Evolutionary conservation across 2,113 vertebrate species (phyloP).

Genomic region (Alethe castanea): DNA sequence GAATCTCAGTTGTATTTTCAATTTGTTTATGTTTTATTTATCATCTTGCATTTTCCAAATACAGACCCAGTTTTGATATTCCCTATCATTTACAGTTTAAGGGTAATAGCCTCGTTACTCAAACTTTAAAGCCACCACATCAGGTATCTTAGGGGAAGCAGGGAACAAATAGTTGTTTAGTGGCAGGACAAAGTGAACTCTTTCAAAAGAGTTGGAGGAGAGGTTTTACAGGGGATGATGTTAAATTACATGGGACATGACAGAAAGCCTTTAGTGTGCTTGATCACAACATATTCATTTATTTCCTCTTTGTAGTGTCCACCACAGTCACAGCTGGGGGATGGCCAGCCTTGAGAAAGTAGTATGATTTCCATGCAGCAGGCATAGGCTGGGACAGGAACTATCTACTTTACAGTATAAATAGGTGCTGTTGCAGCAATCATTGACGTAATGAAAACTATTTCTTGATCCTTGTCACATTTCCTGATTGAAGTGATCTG

Average conservation of each 20-base stretch:
- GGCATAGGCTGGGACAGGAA: not conserved
- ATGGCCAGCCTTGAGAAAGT: not conserved
- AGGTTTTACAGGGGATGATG: not conserved
- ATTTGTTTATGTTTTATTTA: not conserved
- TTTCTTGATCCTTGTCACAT: not conserved
- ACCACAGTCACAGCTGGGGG: not conserved
- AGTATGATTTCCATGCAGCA: not conserved
- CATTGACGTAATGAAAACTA: not conserved
- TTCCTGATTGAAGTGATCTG: not conserved
- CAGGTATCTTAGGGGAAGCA: not conserved
- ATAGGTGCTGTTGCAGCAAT: not conserved
- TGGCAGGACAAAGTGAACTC: not conserved
- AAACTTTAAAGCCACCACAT: not conserved
- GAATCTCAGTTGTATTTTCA: not conserved
- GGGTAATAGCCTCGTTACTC: not conserved
- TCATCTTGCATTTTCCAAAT: not conserved
- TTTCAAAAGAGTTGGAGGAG: not conserved
- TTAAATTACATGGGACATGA: not conserved
- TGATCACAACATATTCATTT: not conserved
- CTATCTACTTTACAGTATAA: not conserved
- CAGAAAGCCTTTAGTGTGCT: not conserved
- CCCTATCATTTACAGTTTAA: not conserved
- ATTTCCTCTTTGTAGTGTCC: not conserved
- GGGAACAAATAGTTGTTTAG: not conserved
- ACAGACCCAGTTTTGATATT: not conserved